These are phyloP conservation scores for Sitobion miscanthi DNA, from an alignment of 1,140 invertebrate species.

Conservation along the genomic window DNA sequence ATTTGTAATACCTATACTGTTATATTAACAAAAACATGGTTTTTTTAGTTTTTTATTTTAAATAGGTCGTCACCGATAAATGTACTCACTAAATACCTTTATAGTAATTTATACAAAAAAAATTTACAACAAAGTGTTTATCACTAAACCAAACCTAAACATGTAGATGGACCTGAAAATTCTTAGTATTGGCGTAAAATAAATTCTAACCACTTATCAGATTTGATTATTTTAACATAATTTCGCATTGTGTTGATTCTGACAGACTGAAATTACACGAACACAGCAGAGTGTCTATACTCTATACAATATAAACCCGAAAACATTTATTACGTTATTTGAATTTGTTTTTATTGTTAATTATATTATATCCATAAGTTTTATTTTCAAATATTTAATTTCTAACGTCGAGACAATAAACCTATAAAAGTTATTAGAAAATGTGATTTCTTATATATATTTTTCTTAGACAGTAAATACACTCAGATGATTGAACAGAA, in stretches of 20 bases:
- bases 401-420: background rate
- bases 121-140: background rate
- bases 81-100: background rate
- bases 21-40: background rate
- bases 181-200: background rate
- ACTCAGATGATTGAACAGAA: background rate
- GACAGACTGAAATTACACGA: background rate
- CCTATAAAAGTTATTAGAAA: slow-evolving; percentile 5
- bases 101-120: background rate
- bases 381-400: slow-evolving; percentile 19
- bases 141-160: background rate
- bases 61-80: background rate
- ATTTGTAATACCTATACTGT: background rate
- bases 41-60: background rate
- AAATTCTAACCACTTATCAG: background rate
- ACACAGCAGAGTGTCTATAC: background rate
- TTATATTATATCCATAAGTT: background rate
- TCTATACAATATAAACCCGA: background rate
- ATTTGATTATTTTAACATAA: background rate
- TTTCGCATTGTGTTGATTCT: background rate
- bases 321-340: background rate
- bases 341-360: slow-evolving; percentile 15
- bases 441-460: background rate
- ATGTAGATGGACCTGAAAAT: background rate
- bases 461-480: slow-evolving; percentile 2